phyloP scores from a whole-genome alignment of 2,113 vertebrate genomes.

The human (Homo sapiens) region DNA sequence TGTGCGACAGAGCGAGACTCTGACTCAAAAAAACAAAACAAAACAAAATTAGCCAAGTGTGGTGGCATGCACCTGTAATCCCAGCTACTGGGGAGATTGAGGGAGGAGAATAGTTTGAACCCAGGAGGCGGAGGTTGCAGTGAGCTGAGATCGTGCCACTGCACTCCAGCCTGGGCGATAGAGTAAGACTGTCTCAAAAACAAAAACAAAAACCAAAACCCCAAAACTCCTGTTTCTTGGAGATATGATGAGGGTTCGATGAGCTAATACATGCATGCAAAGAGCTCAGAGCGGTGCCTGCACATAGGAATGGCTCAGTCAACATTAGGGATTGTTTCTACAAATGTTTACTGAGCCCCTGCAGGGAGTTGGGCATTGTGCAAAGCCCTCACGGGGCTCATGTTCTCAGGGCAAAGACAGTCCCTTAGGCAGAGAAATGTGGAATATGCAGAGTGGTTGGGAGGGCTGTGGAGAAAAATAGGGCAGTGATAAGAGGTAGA shows the following conservation, averaged over 20 bases:
- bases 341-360: not conserved
- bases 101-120: no score
- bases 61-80: no score
- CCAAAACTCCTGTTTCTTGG: not conserved
- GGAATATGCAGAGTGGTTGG: not conserved
- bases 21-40: no score
- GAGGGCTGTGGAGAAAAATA: not conserved
- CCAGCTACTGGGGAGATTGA: no score
- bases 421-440: not conserved
- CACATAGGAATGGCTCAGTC: not conserved
- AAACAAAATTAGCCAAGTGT: no score
- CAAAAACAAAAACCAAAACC: no score
- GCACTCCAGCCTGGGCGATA: no score
- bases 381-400: not conserved
- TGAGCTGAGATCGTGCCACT: no score
- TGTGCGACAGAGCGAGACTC: no score
- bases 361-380: accelerated
- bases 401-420: not conserved
- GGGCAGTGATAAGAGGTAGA: not conserved
- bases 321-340: not conserved
- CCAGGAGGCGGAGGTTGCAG: no score
- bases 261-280: not conserved
- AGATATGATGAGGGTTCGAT: no score
- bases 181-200: no score
- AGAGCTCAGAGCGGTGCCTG: not conserved